phyloP scores from a whole-genome alignment of 2,888 invertebrate species.

The Athalia cordata region DNA sequence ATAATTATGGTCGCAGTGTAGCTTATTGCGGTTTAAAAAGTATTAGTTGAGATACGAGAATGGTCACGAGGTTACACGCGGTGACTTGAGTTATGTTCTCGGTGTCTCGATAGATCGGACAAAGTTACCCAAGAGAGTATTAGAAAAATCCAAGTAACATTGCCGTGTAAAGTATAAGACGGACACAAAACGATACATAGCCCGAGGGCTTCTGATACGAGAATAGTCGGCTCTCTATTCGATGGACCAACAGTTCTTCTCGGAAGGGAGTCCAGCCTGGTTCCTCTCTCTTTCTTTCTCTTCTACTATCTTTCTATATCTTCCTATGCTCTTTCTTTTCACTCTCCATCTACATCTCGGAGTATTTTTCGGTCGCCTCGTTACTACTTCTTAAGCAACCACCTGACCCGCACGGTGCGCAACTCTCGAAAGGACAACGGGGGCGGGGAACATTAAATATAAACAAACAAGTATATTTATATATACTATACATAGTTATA shows the following conservation, averaged over 20 bases:
- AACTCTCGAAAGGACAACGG: conserved; percentile 39
- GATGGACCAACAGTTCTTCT: conserved; percentile 43
- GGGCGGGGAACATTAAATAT: conserved; percentile 18
- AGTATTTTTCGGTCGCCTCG: conserved; percentile 22
- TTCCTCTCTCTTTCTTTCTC: background rate
- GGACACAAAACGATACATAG: conserved; percentile 47
- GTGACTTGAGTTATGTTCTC: background rate
- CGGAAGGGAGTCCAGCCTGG: conserved; percentile 39
- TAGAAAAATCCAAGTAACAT: conserved; percentile 46
- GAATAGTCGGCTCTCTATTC: conserved; percentile 47
- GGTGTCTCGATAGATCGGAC: conserved; percentile 31
- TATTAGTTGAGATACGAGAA: background rate
- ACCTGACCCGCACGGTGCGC: conserved; percentile 23
- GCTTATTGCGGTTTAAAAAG: background rate
- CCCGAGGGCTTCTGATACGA: conserved; percentile 42
- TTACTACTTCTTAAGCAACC: conserved; percentile 42
- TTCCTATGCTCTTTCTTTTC: background rate
- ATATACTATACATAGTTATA: background rate
- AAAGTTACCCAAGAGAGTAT: conserved; percentile 26
- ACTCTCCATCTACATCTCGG: too few species aligned
- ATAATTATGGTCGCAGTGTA: background rate
- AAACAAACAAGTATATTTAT: conserved; percentile 22
- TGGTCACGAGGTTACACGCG: background rate
- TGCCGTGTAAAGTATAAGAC: conserved; percentile 43
- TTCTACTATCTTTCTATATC: background rate